Conservation (phyloP, 2,888 invertebrate genomes). For the Blera fallax region DNA sequence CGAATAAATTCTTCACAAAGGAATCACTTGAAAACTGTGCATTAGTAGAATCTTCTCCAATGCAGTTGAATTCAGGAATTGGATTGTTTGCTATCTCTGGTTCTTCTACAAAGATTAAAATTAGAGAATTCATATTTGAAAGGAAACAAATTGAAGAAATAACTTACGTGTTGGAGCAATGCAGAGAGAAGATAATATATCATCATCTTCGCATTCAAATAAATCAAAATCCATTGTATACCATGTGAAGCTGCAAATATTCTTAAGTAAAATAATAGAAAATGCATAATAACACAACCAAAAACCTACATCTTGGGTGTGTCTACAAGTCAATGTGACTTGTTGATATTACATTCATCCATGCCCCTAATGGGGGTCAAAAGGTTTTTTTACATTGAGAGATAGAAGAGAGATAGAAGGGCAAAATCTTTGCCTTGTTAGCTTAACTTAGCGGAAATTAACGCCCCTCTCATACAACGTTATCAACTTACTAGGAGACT, state of each 20-base stretch:
- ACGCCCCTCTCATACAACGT: too few species aligned
- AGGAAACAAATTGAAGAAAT: constrained; percentile 14
- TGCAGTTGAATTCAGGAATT: constrained; percentile 79
- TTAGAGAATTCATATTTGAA: neutral
- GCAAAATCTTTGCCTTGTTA: too few species aligned
- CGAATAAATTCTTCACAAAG: constrained; percentile 77
- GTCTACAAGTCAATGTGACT: too few species aligned
- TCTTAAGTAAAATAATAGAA: neutral
- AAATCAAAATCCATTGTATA: constrained; percentile 80
- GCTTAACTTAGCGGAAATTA: too few species aligned
- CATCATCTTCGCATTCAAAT: constrained; percentile 80
- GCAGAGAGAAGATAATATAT: constrained; percentile 77
- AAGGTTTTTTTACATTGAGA: too few species aligned
- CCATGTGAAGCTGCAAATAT: neutral
- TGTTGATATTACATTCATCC: too few species aligned
- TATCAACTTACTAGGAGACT: too few species aligned
- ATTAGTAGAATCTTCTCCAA: constrained; percentile 77
- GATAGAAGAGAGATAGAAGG: too few species aligned
- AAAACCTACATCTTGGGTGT: too few species aligned
- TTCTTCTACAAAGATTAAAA: constrained; percentile 46
- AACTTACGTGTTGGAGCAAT: constrained; percentile 76
- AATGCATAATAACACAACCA: too few species aligned
- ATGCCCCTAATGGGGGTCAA: too few species aligned
- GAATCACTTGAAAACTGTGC: constrained; percentile 76
- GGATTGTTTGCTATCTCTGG: constrained; percentile 52